Conservation (phyloP, 2,113 vertebrate genomes). For the Cepphus grylle region DNA sequence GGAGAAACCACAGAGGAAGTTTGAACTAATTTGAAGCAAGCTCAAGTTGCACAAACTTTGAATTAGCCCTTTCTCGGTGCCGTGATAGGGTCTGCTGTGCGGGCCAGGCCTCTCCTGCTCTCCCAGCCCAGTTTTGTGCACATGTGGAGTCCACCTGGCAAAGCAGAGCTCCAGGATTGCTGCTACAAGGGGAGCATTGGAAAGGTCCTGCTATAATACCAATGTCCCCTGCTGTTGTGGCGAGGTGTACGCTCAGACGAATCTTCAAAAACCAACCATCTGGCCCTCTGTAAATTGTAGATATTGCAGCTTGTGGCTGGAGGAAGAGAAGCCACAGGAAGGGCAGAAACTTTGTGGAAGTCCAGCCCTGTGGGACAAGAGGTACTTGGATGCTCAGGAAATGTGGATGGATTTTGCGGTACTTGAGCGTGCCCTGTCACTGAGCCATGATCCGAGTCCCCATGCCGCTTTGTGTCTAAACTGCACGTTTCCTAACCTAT, state of each 20-base stretch:
- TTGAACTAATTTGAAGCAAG: background rate
- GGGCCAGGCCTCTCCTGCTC: background rate
- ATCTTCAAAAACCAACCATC: background rate
- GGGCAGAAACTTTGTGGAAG: background rate
- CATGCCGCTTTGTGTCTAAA: background rate
- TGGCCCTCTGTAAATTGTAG: background rate
- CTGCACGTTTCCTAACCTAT: background rate
- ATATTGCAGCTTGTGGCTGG: background rate
- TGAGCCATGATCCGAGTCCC: accelerated
- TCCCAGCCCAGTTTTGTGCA: background rate
- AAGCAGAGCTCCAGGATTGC: background rate
- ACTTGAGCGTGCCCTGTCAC: background rate
- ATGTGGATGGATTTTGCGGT: background rate
- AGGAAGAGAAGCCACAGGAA: background rate
- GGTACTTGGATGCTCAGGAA: background rate
- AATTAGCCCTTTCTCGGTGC: background rate
- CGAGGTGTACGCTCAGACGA: background rate
- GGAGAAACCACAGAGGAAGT: background rate
- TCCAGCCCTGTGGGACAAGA: background rate
- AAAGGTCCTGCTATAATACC: background rate
- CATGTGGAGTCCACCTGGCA: accelerated
- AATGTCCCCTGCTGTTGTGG: background rate
- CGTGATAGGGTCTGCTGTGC: background rate
- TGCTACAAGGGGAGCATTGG: background rate
- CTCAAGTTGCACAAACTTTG: background rate